These are phyloP conservation scores for Andricus quercusramuli DNA, from an alignment of 2,888 invertebrate species.

Conservation along the genomic window DNA sequence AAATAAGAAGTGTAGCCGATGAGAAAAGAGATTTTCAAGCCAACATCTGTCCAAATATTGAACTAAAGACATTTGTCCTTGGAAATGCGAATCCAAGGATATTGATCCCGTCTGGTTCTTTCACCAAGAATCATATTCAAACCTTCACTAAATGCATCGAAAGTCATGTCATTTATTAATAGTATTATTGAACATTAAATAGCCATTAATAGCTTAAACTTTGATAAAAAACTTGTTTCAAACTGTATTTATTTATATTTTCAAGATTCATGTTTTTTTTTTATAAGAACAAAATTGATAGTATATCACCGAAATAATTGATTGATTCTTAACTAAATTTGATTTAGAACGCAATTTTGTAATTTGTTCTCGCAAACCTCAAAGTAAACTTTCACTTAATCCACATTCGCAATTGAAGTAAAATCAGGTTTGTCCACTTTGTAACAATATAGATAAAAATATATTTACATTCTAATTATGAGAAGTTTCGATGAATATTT, in stretches of 20 bases:
- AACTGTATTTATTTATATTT: not conserved
- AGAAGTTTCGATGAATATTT: conserved; percentile 5
- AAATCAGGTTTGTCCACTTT: conserved; percentile 27
- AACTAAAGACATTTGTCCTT: not conserved
- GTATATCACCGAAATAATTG: no score
- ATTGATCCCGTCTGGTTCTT: not conserved
- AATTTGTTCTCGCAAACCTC: not conserved
- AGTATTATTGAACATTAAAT: not conserved
- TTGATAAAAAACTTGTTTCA: no score
- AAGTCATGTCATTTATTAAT: not conserved
- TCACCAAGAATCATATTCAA: not conserved
- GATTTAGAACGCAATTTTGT: not conserved
- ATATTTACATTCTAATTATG: not conserved
- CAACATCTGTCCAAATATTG: not conserved
- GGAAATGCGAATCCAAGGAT: not conserved
- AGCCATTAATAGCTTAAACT: not conserved
- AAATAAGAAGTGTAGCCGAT: not conserved
- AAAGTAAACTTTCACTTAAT: conserved; percentile 35
- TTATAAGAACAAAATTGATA: no score
- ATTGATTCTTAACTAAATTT: not conserved
- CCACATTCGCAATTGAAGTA: conserved; percentile 8
- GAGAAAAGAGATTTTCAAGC: not conserved
- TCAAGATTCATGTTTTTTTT: no score
- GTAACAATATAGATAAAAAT: conserved; percentile 21
- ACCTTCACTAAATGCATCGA: not conserved